These are phyloP conservation scores for Zaprionus obscuricornis DNA, from an alignment of 2,888 invertebrate species.

Conservation along the genomic window DNA sequence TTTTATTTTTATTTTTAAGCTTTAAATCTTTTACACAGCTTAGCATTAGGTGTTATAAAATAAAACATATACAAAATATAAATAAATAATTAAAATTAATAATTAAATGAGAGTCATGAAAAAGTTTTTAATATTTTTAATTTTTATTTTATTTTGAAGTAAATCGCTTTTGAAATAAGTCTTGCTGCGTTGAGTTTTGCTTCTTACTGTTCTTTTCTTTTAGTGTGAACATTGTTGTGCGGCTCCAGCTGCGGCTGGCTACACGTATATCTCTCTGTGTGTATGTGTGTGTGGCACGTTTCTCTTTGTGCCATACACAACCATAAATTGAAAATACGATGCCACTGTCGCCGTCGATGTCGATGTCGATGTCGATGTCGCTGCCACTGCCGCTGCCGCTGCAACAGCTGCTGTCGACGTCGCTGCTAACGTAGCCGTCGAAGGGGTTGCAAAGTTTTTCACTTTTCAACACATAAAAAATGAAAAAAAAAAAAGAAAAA, in stretches of 20 bases:
- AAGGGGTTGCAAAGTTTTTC: conserved; percentile 73
- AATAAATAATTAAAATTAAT: too few relatives aligned
- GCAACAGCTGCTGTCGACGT: conserved; percentile 27
- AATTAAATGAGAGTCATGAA: too few relatives aligned
- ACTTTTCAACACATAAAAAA: conserved; percentile 59
- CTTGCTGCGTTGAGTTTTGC: too few relatives aligned
- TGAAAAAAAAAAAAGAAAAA: conserved; percentile 26
- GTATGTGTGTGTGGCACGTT: conserved; percentile 32
- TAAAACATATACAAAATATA: too few relatives aligned
- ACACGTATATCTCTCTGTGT: not conserved
- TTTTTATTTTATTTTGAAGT: too few relatives aligned
- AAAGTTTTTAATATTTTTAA: too few relatives aligned
- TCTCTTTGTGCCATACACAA: conserved; percentile 58
- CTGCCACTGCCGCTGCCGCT: conserved; percentile 4
- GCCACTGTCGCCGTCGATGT: conserved; percentile 33
- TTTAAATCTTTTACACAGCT: too few relatives aligned
- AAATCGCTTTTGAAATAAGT: too few relatives aligned
- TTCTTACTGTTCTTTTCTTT: too few relatives aligned
- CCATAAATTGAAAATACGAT: conserved; percentile 74
- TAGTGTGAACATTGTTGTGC: too few relatives aligned
- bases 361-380: conserved; percentile 40
- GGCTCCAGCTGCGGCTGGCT: conserved; percentile 17
- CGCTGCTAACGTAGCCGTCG: conserved; percentile 20
- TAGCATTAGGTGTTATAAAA: too few relatives aligned
- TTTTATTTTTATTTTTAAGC: too few relatives aligned